phyloP scores from a whole-genome alignment of 2,888 invertebrate species.

The Melitaea athalia region DNA sequence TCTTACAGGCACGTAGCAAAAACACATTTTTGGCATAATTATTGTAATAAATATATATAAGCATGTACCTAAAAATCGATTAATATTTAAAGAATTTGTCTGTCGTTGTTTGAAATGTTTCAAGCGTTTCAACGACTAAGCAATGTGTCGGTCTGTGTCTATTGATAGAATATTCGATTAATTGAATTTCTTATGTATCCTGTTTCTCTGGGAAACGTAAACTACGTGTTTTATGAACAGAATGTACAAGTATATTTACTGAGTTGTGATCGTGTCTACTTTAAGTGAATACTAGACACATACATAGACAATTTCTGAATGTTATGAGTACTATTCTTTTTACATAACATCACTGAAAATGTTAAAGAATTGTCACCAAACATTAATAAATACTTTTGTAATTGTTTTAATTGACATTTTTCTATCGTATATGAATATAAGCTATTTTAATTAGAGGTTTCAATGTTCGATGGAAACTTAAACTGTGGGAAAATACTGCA shows the following conservation, averaged over 20 bases:
- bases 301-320: neutral
- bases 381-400: neutral
- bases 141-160: neutral
- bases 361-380: too few species aligned
- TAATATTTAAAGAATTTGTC: too few species aligned
- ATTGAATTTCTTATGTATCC: neutral
- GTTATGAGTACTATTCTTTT: neutral
- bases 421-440: too few species aligned
- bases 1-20: too few species aligned
- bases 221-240: neutral
- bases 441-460: slow-evolving; percentile 3
- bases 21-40: too few species aligned
- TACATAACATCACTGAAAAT: too few species aligned
- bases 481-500: slow-evolving; percentile 1
- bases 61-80: too few species aligned
- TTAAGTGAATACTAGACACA: neutral
- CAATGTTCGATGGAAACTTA: neutral
- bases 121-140: neutral
- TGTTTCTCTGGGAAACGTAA: neutral
- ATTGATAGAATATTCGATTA: neutral
- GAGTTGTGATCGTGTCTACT: neutral
- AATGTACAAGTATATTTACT: neutral
- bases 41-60: too few species aligned
- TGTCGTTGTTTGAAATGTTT: too few species aligned
- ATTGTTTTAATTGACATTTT: neutral